Percentiles rank a stretch among this genome's conserved stretches.
phyloP scores from a whole-genome alignment of 2,888 invertebrate species.

The Apomyelois bistriatella region DNA sequence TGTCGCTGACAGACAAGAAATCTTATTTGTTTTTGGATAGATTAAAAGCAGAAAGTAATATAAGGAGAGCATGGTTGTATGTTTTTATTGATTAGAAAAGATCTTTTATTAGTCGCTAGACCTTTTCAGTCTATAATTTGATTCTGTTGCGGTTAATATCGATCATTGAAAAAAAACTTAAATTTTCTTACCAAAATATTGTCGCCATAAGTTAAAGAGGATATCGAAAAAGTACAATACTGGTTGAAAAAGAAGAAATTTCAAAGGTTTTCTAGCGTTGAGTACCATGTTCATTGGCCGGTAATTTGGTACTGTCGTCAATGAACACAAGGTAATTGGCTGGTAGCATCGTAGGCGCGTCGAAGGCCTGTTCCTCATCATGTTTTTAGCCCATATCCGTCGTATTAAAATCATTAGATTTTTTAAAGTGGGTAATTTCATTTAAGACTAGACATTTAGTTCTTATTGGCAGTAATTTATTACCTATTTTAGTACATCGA shows the following conservation, averaged over 20 bases:
- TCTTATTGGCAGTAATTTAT: neutral
- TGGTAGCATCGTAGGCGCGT: slow-evolving; percentile 35
- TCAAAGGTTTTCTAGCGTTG: slow-evolving; percentile 24
- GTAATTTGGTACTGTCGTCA: slow-evolving; percentile 31
- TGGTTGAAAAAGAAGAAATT: slow-evolving; percentile 25
- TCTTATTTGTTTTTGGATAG: too few species aligned
- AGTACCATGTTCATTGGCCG: slow-evolving; percentile 38
- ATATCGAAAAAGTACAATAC: slow-evolving; percentile 23
- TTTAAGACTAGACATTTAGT: neutral
- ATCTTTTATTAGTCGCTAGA: too few species aligned
- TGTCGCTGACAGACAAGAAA: too few species aligned
- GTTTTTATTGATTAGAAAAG: too few species aligned
- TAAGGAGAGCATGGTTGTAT: too few species aligned
- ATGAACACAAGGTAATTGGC: slow-evolving; percentile 26
- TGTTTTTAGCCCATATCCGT: slow-evolving; percentile 4
- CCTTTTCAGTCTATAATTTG: too few species aligned
- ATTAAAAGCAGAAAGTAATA: too few species aligned
- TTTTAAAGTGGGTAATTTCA: neutral
- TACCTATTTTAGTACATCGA: neutral
- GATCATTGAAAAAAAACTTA: too few species aligned
- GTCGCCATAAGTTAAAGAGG: slow-evolving; percentile 25
- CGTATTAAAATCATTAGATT: slow-evolving; percentile 1
- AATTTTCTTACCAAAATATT: slow-evolving; percentile 45
- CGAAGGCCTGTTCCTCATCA: slow-evolving; percentile 28
- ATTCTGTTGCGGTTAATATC: too few species aligned